Evolutionary conservation across 2,888 invertebrate species (phyloP).

Genomic region (Apotomis capreana): DNA sequence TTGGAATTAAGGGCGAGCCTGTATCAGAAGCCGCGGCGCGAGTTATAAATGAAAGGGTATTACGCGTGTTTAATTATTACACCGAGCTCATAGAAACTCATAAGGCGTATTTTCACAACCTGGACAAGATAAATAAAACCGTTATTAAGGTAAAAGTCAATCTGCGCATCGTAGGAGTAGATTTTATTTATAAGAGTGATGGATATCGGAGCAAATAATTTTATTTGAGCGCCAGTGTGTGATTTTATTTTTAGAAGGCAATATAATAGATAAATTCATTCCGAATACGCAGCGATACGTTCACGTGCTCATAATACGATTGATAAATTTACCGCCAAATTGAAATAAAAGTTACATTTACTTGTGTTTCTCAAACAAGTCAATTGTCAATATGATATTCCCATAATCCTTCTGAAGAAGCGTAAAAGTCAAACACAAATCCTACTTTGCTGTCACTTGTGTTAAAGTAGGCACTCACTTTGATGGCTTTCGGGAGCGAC

Average conservation of each 20-base stretch:
- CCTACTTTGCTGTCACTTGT: slow-evolving; percentile 80
- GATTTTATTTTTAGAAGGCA: slow-evolving; percentile 30
- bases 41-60: slow-evolving; percentile 83
- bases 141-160: not conserved
- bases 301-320: not conserved
- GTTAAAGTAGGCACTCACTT: slow-evolving; percentile 77
- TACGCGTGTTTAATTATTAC: slow-evolving; percentile 71
- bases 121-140: not conserved
- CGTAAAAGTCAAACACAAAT: slow-evolving; percentile 75
- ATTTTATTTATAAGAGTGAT: not conserved
- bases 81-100: slow-evolving; percentile 56
- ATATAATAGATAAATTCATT: slow-evolving; percentile 19
- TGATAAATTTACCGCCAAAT: slow-evolving; percentile 9
- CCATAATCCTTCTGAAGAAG: slow-evolving; percentile 73
- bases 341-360: not conserved
- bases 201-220: slow-evolving; percentile 22
- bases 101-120: slow-evolving; percentile 49
- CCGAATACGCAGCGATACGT: slow-evolving; percentile 1
- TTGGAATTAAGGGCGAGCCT: slow-evolving; percentile 81
- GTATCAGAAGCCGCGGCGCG: slow-evolving; percentile 79
- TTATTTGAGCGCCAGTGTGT: slow-evolving; percentile 13
- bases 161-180: not conserved
- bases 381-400: slow-evolving; percentile 71
- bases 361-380: slow-evolving; percentile 49
- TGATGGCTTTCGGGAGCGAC: slow-evolving; percentile 76